Evolutionary conservation across 2,797 vertebrate genomes (phyloP).

Genomic region (Sandelia bainsii): DNA sequence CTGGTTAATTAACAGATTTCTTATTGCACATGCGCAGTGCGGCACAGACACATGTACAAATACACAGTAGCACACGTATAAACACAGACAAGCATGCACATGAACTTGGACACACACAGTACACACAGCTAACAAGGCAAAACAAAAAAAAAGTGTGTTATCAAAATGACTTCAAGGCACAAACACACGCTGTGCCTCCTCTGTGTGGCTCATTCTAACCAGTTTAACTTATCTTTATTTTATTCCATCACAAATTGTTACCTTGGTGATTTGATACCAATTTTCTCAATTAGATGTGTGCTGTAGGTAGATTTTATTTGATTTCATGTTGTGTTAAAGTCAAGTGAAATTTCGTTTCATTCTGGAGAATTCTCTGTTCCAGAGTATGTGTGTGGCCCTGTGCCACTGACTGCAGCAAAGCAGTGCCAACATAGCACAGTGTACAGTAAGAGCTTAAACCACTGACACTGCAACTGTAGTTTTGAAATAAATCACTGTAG

Average conservation of each 20-base stretch:
- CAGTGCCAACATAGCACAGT: conserved; percentile 17
- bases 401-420: conserved; percentile 26
- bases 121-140: conserved; percentile 27
- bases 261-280: conserved; percentile 47
- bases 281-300: conserved; percentile 39
- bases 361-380: conserved; percentile 10
- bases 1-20: conserved; percentile 96
- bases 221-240: conserved; percentile 47
- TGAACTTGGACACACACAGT: not conserved
- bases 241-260: conserved; percentile 49
- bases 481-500: not conserved
- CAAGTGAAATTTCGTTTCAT: conserved; percentile 36
- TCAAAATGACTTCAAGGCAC: conserved; percentile 15
- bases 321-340: conserved; percentile 12
- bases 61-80: not conserved
- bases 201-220: conserved; percentile 29
- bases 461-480: not conserved
- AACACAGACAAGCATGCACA: conserved; percentile 1
- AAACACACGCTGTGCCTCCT: conserved; percentile 46
- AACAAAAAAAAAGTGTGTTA: not conserved
- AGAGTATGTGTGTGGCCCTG: conserved; percentile 16
- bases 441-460: not conserved
- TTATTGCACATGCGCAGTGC: conserved; percentile 86
- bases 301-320: conserved; percentile 54
- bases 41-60: conserved; percentile 6